A percentile compares a stretch with the other conserved stretches of the same genome.
Conservation (phyloP, 2,888 invertebrate genomes). For the Drosophila subquinaria region DNA sequence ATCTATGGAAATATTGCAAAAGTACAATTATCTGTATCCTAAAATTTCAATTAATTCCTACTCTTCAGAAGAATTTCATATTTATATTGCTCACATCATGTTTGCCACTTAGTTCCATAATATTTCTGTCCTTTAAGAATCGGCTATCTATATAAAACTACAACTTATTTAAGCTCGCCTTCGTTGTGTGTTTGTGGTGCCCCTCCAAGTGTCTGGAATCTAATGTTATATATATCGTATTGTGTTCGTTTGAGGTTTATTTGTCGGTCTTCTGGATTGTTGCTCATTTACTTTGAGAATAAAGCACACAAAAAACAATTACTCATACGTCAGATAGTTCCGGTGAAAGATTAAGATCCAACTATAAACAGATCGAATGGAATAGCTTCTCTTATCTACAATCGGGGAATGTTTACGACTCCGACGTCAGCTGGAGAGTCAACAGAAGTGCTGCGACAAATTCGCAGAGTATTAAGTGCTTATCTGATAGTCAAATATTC, state of each 20-base stretch:
- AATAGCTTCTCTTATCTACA: constrained; percentile 48
- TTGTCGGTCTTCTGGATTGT: constrained; percentile 61
- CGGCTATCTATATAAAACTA: constrained; percentile 41
- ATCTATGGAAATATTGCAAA: not conserved
- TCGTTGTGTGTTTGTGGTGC: constrained; percentile 51
- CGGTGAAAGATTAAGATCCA: constrained; percentile 39
- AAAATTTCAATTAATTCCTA: no score
- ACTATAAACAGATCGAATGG: constrained; percentile 65
- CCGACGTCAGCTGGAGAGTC: constrained; percentile 40
- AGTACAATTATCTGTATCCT: not conserved
- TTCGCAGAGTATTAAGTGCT: constrained; percentile 29
- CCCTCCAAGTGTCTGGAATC: constrained; percentile 23
- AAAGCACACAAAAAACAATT: constrained; percentile 60
- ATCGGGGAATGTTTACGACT: constrained; percentile 31
- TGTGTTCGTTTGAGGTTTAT: constrained; percentile 73
- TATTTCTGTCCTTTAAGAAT: constrained; percentile 9
- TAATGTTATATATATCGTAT: constrained; percentile 32
- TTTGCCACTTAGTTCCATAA: no score
- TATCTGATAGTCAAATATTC: constrained; percentile 53
- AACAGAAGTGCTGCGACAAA: constrained; percentile 69
- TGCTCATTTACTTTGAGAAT: constrained; percentile 68
- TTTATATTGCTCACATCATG: no score
- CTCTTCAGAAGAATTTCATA: no score
- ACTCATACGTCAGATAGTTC: constrained; percentile 39
- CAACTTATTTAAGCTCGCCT: constrained; percentile 38